A percentile compares a stretch with the other conserved stretches of the same genome.
Evolutionary conservation across 2,797 vertebrate species (phyloP).

Genomic region (Psittacula derbiana): DNA sequence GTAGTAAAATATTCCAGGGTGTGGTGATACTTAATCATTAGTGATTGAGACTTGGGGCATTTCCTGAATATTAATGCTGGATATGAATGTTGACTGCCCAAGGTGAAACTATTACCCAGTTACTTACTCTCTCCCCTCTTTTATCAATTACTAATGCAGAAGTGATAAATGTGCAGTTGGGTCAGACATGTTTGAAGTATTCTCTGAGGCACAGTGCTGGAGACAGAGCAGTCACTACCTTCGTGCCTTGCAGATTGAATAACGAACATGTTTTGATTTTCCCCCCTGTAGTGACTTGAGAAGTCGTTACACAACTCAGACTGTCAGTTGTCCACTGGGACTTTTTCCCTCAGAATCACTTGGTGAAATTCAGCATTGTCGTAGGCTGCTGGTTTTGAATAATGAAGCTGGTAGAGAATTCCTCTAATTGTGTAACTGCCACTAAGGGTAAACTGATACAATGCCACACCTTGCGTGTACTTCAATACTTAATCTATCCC

Average conservation of each 20-base stretch:
- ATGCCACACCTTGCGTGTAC: conserved; percentile 36
- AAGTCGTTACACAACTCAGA: neutral
- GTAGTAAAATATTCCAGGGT: conserved; percentile 49
- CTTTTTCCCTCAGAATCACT: neutral
- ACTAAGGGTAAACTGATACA: neutral
- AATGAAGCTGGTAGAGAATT: neutral
- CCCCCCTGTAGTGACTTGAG: neutral
- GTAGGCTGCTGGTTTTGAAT: neutral
- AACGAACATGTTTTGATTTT: neutral
- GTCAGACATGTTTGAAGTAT: neutral
- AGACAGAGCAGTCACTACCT: neutral
- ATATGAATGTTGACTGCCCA: conserved; percentile 29
- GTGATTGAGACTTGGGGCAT: conserved; percentile 53
- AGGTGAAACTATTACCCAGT: neutral
- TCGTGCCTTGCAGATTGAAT: neutral
- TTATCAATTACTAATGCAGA: neutral
- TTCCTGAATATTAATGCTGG: conserved; percentile 63
- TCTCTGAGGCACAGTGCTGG: neutral
- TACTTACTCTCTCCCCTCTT: neutral
- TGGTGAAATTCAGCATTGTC: neutral
- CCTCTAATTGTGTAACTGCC: neutral
- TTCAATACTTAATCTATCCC: conserved; percentile 32
- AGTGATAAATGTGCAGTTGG: neutral
- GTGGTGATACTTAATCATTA: conserved; percentile 56
- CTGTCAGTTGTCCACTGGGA: neutral